phyloP scores from a whole-genome alignment of 1,140 invertebrate genomes.

The Leguminivora glycinivorella region DNA sequence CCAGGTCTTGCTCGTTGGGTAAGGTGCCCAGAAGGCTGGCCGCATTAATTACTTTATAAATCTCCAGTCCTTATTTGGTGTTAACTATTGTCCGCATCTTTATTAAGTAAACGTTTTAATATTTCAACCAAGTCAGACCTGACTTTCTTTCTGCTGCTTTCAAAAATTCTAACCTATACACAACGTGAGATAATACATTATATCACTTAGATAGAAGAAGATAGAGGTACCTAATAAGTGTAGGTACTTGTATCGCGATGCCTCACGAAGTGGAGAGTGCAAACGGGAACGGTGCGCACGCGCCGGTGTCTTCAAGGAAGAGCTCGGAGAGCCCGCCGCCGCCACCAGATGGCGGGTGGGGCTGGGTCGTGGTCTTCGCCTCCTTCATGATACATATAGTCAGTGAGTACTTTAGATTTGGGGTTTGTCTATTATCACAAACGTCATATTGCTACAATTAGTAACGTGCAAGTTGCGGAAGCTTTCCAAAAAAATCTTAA shows the following conservation, averaged over 20 bases:
- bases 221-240: constrained; percentile 39
- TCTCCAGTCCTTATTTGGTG: not conserved
- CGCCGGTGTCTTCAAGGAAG: constrained; percentile 43
- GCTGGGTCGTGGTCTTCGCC: constrained; percentile 94
- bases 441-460: not conserved
- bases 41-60: constrained; percentile 32
- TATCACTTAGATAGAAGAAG: no score
- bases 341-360: constrained; percentile 90
- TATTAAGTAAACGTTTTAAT: not conserved
- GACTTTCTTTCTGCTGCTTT: not conserved
- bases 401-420: constrained; percentile 83
- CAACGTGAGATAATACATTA: no score
- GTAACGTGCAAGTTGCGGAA: no score
- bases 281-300: constrained; percentile 56
- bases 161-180: constrained; percentile 36
- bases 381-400: constrained; percentile 96
- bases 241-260: constrained; percentile 49
- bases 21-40: no score
- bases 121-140: not conserved
- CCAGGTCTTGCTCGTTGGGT: no score
- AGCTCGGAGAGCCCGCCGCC: constrained; percentile 60
- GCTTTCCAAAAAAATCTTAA: no score
- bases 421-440: not conserved
- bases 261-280: constrained; percentile 70
- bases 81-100: not conserved